Evolutionary conservation across 1,140 invertebrate genomes (phyloP).

Genomic region (Centruroides vittatus): DNA sequence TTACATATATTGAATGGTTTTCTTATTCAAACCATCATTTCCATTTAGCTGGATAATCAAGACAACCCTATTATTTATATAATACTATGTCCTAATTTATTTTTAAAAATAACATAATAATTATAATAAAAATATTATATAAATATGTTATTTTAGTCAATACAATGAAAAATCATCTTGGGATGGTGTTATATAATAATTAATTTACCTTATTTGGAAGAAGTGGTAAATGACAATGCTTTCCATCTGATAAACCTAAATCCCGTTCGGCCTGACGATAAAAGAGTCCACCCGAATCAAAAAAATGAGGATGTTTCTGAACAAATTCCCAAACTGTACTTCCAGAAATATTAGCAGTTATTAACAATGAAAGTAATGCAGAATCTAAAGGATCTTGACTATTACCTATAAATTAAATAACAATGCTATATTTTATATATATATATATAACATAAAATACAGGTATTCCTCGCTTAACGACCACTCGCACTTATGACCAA

Average conservation of each 20-base stretch:
- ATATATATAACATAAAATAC: too few species aligned
- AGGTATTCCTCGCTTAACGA: too few species aligned
- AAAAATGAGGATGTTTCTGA: background rate
- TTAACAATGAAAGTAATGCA: background rate
- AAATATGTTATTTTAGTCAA: background rate
- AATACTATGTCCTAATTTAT: too few species aligned
- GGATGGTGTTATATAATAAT: background rate
- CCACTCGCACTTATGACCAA: too few species aligned
- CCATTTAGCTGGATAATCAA: too few species aligned
- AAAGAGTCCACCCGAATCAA: background rate
- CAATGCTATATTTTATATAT: background rate
- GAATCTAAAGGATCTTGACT: background rate
- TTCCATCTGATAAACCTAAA: background rate
- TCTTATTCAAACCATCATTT: too few species aligned
- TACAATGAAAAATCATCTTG: background rate
- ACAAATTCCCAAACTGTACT: background rate
- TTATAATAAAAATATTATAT: too few species aligned
- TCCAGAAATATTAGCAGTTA: background rate
- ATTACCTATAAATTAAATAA: background rate
- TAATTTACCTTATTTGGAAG: background rate
- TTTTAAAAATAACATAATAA: too few species aligned
- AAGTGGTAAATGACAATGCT: background rate
- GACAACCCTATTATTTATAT: too few species aligned
- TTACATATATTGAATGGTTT: too few species aligned
- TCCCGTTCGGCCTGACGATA: background rate